These are phyloP conservation scores for Semnornis frantzii DNA, from an alignment of 2,113 vertebrate species.

Conservation along the genomic window DNA sequence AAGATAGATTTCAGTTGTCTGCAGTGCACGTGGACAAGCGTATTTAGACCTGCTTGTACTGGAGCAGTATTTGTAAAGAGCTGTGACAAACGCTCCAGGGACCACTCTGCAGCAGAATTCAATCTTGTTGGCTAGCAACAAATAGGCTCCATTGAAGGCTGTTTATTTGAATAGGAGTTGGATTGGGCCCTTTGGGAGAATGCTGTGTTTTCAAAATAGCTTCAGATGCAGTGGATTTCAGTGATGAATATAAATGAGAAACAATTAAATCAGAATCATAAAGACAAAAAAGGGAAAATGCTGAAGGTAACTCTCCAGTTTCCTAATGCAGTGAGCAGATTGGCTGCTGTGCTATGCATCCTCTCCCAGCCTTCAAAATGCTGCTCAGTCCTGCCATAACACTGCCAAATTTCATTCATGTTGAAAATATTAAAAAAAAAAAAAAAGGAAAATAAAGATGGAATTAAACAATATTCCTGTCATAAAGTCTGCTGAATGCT, in stretches of 20 bases:
- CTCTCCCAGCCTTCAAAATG: background rate
- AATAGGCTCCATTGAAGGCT: slow-evolving; percentile 60
- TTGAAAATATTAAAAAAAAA: background rate
- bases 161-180: slow-evolving; percentile 69
- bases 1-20: slow-evolving; percentile 10
- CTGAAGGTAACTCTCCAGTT: background rate
- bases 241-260: slow-evolving; percentile 56
- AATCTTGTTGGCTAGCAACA: slow-evolving; percentile 61
- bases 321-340: background rate
- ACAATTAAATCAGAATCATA: slow-evolving; percentile 50
- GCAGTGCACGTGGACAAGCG: slow-evolving; percentile 4
- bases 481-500: background rate
- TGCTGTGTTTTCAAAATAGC: slow-evolving; percentile 40
- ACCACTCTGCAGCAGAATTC: slow-evolving; percentile 44
- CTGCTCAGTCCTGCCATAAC: background rate
- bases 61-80: slow-evolving; percentile 51
- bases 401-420: background rate
- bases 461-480: background rate
- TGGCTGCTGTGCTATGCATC: background rate
- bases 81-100: slow-evolving; percentile 43
- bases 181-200: slow-evolving; percentile 51
- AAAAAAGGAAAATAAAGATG: rapidly evolving
- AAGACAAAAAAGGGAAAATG: background rate
- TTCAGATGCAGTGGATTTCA: slow-evolving; percentile 44
- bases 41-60: slow-evolving; percentile 26